Conservation (phyloP, 2,888 invertebrate species). For the Euclidia mi region DNA sequence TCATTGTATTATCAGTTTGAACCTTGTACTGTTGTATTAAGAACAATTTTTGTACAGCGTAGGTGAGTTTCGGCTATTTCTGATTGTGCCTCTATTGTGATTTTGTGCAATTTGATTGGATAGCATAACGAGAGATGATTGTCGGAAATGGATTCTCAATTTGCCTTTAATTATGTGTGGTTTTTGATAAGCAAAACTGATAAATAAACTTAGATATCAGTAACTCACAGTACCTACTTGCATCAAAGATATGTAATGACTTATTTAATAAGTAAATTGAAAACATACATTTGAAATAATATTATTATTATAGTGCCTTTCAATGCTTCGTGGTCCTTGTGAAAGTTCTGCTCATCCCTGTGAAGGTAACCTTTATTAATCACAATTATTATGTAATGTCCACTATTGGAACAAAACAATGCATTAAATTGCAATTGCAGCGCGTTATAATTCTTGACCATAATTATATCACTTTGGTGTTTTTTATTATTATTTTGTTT, state of each 20-base stretch:
- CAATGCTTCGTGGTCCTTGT: slow-evolving; percentile 51
- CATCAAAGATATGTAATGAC: too few relatives aligned
- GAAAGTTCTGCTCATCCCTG: slow-evolving; percentile 41
- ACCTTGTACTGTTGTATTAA: slow-evolving; percentile 40
- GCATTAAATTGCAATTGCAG: too few relatives aligned
- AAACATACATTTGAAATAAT: too few relatives aligned
- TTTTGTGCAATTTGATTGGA: slow-evolving; percentile 51
- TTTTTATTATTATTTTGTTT: too few relatives aligned
- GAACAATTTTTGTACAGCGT: slow-evolving; percentile 21
- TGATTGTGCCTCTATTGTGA: slow-evolving; percentile 33
- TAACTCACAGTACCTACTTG: too few relatives aligned
- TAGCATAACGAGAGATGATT: slow-evolving; percentile 48
- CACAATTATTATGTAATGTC: too few relatives aligned
- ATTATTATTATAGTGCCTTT: slow-evolving; percentile 29
- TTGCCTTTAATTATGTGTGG: slow-evolving; percentile 22
- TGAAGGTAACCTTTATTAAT: too few relatives aligned
- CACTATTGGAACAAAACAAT: too few relatives aligned
- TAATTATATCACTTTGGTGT: too few relatives aligned
- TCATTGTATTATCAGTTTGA: slow-evolving; percentile 33
- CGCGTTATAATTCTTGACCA: too few relatives aligned
- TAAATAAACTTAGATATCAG: background rate
- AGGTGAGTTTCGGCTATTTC: slow-evolving; percentile 40
- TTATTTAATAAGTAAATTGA: too few relatives aligned
- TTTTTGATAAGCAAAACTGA: slow-evolving; percentile 1
- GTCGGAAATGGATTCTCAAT: slow-evolving; percentile 26